Evolutionary conservation across 2,113 vertebrate species (phyloP).

Genomic region (Muntiacus reevesi): DNA sequence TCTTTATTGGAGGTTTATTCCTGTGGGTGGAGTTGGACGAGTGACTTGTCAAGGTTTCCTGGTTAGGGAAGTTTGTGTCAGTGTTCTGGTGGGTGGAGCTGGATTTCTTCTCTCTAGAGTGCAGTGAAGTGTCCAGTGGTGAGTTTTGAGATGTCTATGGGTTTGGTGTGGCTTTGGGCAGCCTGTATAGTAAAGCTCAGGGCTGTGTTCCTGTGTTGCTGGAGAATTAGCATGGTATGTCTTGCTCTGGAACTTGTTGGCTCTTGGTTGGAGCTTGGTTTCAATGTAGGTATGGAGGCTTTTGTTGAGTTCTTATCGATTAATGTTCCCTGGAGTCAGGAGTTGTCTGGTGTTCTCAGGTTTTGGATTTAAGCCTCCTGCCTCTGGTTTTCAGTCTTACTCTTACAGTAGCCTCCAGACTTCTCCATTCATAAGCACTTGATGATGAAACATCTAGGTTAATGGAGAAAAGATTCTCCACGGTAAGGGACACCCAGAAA

Average conservation of each 20-base stretch:
- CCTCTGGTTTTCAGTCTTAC: background rate
- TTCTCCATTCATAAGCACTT: background rate
- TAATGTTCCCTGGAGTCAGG: background rate
- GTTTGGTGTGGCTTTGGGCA: background rate
- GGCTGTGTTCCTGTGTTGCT: background rate
- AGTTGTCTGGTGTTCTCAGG: background rate
- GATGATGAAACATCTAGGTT: background rate
- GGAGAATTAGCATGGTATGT: background rate
- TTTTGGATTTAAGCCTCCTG: background rate
- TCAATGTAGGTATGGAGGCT: background rate
- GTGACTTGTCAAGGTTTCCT: background rate
- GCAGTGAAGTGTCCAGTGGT: background rate
- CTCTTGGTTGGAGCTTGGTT: background rate
- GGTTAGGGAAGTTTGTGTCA: background rate
- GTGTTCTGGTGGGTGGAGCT: background rate
- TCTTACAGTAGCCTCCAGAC: background rate
- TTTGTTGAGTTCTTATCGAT: background rate
- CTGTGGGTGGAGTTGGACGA: background rate
- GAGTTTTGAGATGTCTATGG: background rate
- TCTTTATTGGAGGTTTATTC: background rate
- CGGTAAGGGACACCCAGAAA: background rate
- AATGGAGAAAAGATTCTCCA: background rate
- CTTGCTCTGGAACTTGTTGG: background rate
- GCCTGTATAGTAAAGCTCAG: background rate
- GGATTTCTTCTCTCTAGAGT: background rate